A percentile compares a stretch with the other conserved stretches of the same genome.
These are phyloP conservation scores for Actias luna DNA, from an alignment of 2,888 invertebrate genomes.

Conservation along the genomic window DNA sequence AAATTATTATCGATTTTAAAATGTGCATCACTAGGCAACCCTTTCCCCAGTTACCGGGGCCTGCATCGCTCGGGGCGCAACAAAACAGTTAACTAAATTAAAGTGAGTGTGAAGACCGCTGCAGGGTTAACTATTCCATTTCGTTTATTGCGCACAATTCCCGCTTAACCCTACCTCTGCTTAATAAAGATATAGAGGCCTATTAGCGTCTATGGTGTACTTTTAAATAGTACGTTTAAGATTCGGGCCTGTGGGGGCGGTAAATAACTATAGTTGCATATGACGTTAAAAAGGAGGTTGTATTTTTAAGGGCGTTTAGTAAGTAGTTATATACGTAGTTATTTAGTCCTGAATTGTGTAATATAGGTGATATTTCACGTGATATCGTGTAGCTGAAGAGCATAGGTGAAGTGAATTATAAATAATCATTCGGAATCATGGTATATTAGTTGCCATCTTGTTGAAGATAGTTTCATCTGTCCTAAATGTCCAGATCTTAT, in stretches of 20 bases:
- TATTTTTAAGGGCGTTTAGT: not conserved
- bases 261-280: not conserved
- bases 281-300: not conserved
- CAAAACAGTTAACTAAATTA: conserved; percentile 81
- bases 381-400: no score
- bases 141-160: conserved; percentile 78
- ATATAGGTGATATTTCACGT: no score
- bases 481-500: no score
- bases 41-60: conserved; percentile 57
- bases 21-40: conserved; percentile 62
- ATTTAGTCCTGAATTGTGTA: no score
- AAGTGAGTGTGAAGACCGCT: conserved; percentile 80
- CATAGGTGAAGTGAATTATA: no score
- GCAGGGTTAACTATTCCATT: conserved; percentile 81
- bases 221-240: conserved; percentile 54
- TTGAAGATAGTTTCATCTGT: no score
- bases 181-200: conserved; percentile 78
- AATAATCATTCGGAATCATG: no score
- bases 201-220: conserved; percentile 62
- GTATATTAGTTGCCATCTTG: no score
- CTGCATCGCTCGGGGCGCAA: conserved; percentile 70
- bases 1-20: conserved; percentile 13
- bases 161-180: conserved; percentile 66
- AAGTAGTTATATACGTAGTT: no score
- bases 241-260: conserved; percentile 21